phyloP scores from a whole-genome alignment of 35 echinoderm and acorn worm species.

The Ophiothrix spiculata region DNA sequence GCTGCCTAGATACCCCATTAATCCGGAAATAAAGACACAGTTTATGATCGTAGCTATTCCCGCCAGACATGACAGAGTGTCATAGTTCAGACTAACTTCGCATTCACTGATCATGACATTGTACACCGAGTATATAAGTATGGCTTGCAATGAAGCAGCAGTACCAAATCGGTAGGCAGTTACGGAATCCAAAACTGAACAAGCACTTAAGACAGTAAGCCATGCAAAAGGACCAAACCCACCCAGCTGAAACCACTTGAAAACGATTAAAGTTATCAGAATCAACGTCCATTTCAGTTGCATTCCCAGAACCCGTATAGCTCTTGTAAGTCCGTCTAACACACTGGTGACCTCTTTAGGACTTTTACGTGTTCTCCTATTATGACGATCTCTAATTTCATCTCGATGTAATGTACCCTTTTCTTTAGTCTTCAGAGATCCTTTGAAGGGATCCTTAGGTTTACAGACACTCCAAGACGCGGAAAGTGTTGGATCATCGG shows the following conservation, averaged over 20 bases:
- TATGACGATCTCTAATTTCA: not conserved
- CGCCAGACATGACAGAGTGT: not conserved
- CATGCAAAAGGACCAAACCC: not conserved
- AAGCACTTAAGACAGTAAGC: not conserved
- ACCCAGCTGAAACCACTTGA: not conserved
- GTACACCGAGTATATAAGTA: not conserved
- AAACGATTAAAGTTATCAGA: not conserved
- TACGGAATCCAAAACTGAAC: not conserved
- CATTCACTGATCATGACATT: not conserved
- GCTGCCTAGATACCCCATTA: no score
- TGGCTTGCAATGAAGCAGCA: not conserved
- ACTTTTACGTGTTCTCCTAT: not conserved
- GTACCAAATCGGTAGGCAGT: not conserved
- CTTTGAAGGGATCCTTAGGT: not conserved
- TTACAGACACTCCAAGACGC: conserved; percentile 30
- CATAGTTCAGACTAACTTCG: not conserved
- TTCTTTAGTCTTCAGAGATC: not conserved
- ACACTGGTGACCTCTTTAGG: not conserved
- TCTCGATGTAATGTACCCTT: not conserved
- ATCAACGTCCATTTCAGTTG: not conserved
- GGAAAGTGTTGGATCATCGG: conserved; percentile 14
- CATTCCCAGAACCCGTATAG: not conserved
- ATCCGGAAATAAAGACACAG: no score
- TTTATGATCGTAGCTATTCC: not conserved
- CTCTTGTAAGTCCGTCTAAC: not conserved